These are phyloP conservation scores for Phlogophora meticulosa DNA, from an alignment of 2,888 invertebrate species.

Conservation along the genomic window DNA sequence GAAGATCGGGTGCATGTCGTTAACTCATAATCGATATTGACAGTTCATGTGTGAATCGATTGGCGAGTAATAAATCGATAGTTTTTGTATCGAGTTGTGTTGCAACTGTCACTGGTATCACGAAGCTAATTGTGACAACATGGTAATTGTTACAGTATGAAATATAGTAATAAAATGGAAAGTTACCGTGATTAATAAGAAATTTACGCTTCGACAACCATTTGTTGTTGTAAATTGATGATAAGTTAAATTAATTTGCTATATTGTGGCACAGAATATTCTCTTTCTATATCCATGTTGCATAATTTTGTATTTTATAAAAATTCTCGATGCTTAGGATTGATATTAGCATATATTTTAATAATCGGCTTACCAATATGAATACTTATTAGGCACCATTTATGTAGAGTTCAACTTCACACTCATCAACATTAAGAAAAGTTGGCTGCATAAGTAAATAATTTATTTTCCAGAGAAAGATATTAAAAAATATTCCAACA, in stretches of 20 bases:
- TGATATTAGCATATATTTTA: slow-evolving; percentile 40
- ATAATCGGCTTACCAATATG: slow-evolving; percentile 39
- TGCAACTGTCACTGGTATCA: slow-evolving; percentile 44
- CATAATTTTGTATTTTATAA: slow-evolving; percentile 47
- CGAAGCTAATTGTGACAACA: slow-evolving; percentile 54
- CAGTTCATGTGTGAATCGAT: slow-evolving; percentile 54
- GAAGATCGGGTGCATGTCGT: slow-evolving; percentile 64
- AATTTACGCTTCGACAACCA: slow-evolving; percentile 42
- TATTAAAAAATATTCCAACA: not conserved
- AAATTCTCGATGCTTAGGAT: slow-evolving; percentile 5
- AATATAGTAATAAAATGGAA: slow-evolving; percentile 56
- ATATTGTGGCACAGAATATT: slow-evolving; percentile 31
- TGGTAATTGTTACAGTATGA: slow-evolving; percentile 53
- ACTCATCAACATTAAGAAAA: not conserved
- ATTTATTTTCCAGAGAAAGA: not conserved
- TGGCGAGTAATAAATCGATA: slow-evolving; percentile 59
- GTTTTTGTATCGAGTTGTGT: slow-evolving; percentile 54
- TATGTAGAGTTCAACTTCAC: not conserved
- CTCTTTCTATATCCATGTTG: slow-evolving; percentile 39
- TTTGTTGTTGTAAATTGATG: slow-evolving; percentile 56
- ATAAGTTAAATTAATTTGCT: slow-evolving; percentile 57
- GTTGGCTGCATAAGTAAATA: not conserved
- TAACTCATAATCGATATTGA: slow-evolving; percentile 67
- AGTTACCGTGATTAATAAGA: slow-evolving; percentile 57
- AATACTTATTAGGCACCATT: slow-evolving; percentile 1